Conservation (phyloP, 2,888 invertebrate species). For the Parnassius apollo region DNA sequence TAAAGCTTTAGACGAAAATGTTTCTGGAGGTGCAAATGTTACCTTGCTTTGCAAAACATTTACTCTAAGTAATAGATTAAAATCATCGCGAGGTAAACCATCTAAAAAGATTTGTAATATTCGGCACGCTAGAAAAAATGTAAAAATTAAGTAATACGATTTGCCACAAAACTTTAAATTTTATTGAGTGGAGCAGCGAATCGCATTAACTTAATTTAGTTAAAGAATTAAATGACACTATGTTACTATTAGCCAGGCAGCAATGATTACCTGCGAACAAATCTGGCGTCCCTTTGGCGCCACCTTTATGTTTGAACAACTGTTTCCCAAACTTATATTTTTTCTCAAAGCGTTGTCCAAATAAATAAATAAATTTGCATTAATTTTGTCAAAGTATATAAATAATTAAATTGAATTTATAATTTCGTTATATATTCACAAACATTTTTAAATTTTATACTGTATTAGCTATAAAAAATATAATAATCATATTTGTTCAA, state of each 20-base stretch:
- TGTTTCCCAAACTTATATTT: constrained; percentile 45
- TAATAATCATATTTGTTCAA: too few species aligned
- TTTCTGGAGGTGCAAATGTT: constrained; percentile 66
- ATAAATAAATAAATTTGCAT: background rate
- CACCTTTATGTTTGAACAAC: constrained; percentile 44
- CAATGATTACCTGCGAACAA: constrained; percentile 52
- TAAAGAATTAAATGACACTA: constrained; percentile 23
- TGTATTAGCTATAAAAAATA: too few species aligned
- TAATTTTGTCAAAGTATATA: too few species aligned
- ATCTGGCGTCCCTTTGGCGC: constrained; percentile 61
- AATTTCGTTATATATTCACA: too few species aligned
- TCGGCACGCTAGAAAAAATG: background rate
- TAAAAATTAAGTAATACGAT: background rate
- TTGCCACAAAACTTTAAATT: background rate
- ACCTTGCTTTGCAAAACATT: constrained; percentile 74
- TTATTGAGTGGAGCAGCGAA: background rate
- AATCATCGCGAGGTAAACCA: constrained; percentile 29
- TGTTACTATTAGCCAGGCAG: constrained; percentile 23
- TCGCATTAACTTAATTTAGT: constrained; percentile 19
- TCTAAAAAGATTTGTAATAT: constrained; percentile 1
- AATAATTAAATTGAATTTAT: too few species aligned
- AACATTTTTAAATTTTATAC: too few species aligned
- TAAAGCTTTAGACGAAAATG: constrained; percentile 63
- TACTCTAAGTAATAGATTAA: constrained; percentile 57
- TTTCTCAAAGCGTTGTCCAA: too few species aligned